Evolutionary conservation across 2,797 vertebrate genomes (phyloP).

Genomic region (Bovichtus diacanthus): DNA sequence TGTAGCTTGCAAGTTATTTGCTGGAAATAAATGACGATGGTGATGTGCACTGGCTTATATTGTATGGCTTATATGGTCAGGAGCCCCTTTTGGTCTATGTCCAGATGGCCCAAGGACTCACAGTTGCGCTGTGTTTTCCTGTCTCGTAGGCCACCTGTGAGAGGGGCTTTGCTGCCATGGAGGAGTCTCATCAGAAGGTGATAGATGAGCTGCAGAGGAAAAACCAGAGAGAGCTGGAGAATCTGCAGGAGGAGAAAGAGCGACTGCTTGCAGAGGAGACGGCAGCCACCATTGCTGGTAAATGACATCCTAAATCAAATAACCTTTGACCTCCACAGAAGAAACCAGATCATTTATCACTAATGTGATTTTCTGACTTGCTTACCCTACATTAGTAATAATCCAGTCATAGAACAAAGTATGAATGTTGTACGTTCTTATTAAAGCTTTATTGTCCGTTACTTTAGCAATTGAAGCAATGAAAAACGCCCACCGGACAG

Average conservation of each 20-base stretch:
- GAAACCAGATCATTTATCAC: not conserved
- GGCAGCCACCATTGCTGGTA: constrained; percentile 88
- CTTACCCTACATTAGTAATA: not conserved
- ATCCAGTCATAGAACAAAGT: not conserved
- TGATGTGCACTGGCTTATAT: constrained; percentile 5
- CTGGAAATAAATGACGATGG: constrained; percentile 31
- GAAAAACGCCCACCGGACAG: constrained; percentile 88
- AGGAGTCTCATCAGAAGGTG: constrained; percentile 89
- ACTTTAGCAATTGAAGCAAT: constrained; percentile 87
- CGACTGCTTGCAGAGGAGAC: constrained; percentile 87
- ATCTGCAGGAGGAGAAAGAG: constrained; percentile 88
- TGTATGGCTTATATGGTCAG: constrained; percentile 17
- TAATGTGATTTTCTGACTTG: not conserved
- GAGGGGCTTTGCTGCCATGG: constrained; percentile 88
- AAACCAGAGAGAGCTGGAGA: constrained; percentile 89
- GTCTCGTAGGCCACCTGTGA: constrained; percentile 86
- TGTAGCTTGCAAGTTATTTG: constrained; percentile 62
- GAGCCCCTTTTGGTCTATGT: constrained; percentile 42
- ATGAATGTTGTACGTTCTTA: not conserved
- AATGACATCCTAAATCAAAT: constrained; percentile 2
- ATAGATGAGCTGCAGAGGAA: constrained; percentile 88
- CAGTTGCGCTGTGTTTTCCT: constrained; percentile 15
- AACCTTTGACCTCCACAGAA: not conserved
- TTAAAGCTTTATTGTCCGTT: constrained; percentile 18
- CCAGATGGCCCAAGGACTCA: constrained; percentile 47